phyloP scores from a whole-genome alignment of 2,797 vertebrate species.

The Yasuhikotakia modesta region DNA sequence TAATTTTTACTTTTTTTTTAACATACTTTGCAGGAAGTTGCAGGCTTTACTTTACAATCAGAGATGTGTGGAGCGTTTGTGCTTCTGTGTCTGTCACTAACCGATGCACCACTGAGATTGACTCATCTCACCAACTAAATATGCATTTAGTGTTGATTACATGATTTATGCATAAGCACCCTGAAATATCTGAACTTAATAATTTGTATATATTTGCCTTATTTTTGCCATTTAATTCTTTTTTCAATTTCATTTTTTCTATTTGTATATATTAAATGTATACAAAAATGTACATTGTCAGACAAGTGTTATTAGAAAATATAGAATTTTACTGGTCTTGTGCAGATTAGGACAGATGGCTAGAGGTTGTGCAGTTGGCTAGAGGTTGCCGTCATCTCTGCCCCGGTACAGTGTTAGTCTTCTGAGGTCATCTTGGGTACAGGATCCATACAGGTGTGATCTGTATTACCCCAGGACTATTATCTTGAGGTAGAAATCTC shows the following conservation, averaged over 20 bases:
- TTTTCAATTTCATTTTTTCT: conserved; percentile 3
- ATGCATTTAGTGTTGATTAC: conserved; percentile 80
- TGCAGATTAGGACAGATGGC: too few relatives aligned
- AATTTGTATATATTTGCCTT: conserved; percentile 52
- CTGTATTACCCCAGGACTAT: too few relatives aligned
- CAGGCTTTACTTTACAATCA: conserved; percentile 81
- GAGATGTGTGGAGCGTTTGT: conserved; percentile 73
- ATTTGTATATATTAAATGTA: too few relatives aligned
- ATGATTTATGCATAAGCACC: conserved; percentile 81
- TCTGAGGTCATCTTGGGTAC: too few relatives aligned
- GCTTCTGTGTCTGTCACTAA: conserved; percentile 48
- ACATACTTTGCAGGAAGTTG: conserved; percentile 71
- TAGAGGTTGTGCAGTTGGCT: too few relatives aligned
- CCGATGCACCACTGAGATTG: conserved; percentile 60
- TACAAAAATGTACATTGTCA: too few relatives aligned
- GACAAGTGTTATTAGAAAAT: too few relatives aligned
- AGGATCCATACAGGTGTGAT: too few relatives aligned
- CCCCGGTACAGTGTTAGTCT: too few relatives aligned
- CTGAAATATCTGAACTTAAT: conserved; percentile 64
- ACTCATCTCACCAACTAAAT: conserved; percentile 67
- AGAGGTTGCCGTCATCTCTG: too few relatives aligned
- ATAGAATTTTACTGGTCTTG: too few relatives aligned
- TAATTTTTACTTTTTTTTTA: conserved; percentile 75
- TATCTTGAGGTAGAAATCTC: too few relatives aligned
- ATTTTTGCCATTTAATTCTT: conserved; percentile 33